A percentile compares a stretch with the other conserved stretches of the same genome.
Conservation (phyloP, 2,113 vertebrate genomes). For the Perccottus glenii region DNA sequence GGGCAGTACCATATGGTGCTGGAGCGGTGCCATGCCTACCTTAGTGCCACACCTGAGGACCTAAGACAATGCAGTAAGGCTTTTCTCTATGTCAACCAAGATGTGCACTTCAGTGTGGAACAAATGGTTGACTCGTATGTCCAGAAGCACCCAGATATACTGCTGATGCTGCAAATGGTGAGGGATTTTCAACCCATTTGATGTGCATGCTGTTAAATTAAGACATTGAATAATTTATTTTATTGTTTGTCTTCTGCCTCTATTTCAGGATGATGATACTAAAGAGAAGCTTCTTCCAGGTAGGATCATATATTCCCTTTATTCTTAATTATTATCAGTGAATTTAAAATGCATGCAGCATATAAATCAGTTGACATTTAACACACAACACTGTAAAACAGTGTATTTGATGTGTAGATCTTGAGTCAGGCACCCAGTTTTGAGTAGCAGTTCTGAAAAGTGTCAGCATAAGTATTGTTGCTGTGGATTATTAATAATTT, state of each 20-base stretch:
- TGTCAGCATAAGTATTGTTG: no score
- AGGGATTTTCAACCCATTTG: constrained; percentile 3
- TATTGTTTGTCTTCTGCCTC: background rate
- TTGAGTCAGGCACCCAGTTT: no score
- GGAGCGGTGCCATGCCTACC: constrained; percentile 77
- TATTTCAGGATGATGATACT: constrained; percentile 70
- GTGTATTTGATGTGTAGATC: no score
- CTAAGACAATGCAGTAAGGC: constrained; percentile 78
- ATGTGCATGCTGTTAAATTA: background rate
- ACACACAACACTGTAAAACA: no score
- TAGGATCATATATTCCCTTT: constrained; percentile 23
- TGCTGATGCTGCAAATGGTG: constrained; percentile 74
- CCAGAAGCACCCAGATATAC: constrained; percentile 77
- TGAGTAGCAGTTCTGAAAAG: no score
- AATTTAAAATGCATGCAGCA: background rate
- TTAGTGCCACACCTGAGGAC: constrained; percentile 71
- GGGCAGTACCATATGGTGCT: constrained; percentile 83
- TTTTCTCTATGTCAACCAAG: constrained; percentile 81
- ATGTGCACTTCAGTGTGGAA: constrained; percentile 80
- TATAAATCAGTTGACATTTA: no score
- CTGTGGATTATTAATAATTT: no score
- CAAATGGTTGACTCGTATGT: constrained; percentile 80
- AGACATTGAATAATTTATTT: background rate
- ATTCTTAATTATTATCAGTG: no score
- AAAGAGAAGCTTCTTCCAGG: constrained; percentile 70